Evolutionary conservation across 2,888 invertebrate species (phyloP), one percentile per base, ranked within the genome.

Genomic region (Epirrhoe alternata): DNA sequence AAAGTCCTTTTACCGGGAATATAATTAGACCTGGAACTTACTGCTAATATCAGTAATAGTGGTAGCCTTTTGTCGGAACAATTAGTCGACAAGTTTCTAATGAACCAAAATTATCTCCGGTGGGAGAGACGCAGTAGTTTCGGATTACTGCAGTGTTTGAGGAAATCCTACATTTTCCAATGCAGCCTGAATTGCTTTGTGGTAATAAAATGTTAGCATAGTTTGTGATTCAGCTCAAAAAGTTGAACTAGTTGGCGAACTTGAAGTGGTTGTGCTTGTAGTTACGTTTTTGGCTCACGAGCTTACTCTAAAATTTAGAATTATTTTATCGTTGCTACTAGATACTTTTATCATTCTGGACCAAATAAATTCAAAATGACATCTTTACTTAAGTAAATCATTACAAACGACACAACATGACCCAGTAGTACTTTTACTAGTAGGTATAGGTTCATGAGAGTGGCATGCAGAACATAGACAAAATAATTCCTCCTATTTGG

Each of bases 71-170:
- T 1, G 3, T 14, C 14, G n/a, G 14, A n/a, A 56, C 30, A 49
- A 47, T 35, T 49, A 53, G n/a, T 54, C 33, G 47, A n/a, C 33
- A 53, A 47, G 33, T 61, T 61, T 61, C 8, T 33, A 10, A 12
- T 12, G 24, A 35, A 55, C 55, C 49, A 50, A 61, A 53, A 54
- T 53, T 45, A n/a, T 61, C 8, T 61, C 17, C 47, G 7, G 53
- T 47, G 31, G 17, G 61, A 35, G 31, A 16, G 31, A 38, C 31
- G 14, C 31, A 4, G 30, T 16, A 47, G 60, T 54, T 54, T 45
- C 38, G 12, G 49, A 55, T 49, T 50, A 54, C 54, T 49, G 61
- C 54, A 61, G 47, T 45, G 45, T 38, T 53, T 53, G 12, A 49
- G 33, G 24, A 33, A 49, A 57, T 14, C 51, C 38, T 30, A 42